A percentile compares a stretch with the other conserved stretches of the same genome.
phyloP scores from a whole-genome alignment of 2,888 invertebrate species.

The Clusia tigrina region DNA sequence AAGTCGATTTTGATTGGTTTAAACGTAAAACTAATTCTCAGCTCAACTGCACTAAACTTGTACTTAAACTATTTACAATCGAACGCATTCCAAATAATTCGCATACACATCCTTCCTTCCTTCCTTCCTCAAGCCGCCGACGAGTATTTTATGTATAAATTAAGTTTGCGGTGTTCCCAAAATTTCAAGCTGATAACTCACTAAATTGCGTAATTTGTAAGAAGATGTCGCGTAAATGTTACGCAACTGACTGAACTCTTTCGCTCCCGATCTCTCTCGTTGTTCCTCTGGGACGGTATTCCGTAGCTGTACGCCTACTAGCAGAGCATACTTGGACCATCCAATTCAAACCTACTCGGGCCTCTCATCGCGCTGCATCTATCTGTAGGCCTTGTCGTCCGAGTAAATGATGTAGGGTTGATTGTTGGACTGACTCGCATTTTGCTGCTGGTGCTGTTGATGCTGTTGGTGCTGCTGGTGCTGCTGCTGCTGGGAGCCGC shows the following conservation, averaged over 20 bases:
- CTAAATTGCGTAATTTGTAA: background rate
- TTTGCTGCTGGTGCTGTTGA: slow-evolving; percentile 54
- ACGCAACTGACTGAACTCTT: slow-evolving; percentile 60
- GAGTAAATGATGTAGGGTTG: slow-evolving; percentile 65
- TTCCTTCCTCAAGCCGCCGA: background rate
- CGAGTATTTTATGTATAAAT: slow-evolving; percentile 6
- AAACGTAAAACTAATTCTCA: background rate
- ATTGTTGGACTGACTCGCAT: slow-evolving; percentile 46
- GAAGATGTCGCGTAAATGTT: slow-evolving; percentile 54
- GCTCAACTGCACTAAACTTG: slow-evolving; percentile 12
- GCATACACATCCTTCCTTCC: background rate
- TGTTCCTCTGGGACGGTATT: slow-evolving; percentile 3
- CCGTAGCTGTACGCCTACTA: too few species aligned
- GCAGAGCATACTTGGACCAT: background rate
- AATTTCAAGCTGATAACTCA: background rate
- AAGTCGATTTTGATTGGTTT: too few species aligned
- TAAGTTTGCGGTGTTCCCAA: background rate
- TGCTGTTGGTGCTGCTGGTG: too few species aligned
- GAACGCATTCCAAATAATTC: background rate
- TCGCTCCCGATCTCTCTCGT: slow-evolving; percentile 16
- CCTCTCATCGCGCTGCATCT: slow-evolving; percentile 32
- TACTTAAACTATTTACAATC: slow-evolving; percentile 24
- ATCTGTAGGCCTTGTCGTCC: slow-evolving; percentile 65
- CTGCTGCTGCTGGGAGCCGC: slow-evolving; percentile 63
- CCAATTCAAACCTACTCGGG: too few species aligned